Evolutionary conservation across 2,888 invertebrate genomes (phyloP).

Genomic region (Drosophila tanythrix): DNA sequence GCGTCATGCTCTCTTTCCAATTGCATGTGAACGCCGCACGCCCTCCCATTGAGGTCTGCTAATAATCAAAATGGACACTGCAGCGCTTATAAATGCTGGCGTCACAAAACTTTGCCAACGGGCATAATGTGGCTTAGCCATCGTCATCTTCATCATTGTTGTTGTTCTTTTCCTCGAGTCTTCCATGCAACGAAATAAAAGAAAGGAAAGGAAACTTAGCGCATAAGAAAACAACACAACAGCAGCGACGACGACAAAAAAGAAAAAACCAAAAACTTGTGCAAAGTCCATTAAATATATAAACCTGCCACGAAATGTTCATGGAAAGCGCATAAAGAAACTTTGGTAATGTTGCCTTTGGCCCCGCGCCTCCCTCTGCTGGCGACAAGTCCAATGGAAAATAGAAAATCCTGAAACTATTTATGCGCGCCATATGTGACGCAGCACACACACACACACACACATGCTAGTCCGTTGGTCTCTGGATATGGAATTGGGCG

Average conservation of each 20-base stretch:
- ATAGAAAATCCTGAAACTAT: constrained; percentile 73
- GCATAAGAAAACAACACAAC: constrained; percentile 12
- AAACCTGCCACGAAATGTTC: constrained; percentile 82
- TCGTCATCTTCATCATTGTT: constrained; percentile 25
- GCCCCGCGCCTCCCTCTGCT: constrained; percentile 21
- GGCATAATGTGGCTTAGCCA: constrained; percentile 69
- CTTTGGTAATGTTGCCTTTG: constrained; percentile 56
- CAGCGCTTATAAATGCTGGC: constrained; percentile 71
- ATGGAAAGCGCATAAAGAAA: constrained; percentile 81
- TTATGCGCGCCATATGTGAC: constrained; percentile 79
- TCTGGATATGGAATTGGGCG: constrained; percentile 31
- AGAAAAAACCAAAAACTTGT: constrained; percentile 62
- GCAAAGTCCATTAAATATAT: constrained; percentile 83
- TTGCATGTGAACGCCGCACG: constrained; percentile 29
- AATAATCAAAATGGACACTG: constrained; percentile 78
- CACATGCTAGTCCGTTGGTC: constrained; percentile 1
- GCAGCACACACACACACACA: constrained; percentile 42
- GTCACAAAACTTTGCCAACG: constrained; percentile 74
- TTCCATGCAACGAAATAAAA: constrained; percentile 43
- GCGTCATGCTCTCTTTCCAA: constrained; percentile 40
- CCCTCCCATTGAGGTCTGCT: constrained; percentile 43
- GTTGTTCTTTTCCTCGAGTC: constrained; percentile 23
- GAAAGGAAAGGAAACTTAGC: constrained; percentile 35
- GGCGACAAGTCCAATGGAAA: constrained; percentile 66
- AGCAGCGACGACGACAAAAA: constrained; percentile 17